Base-by-base conservation (phyloP, 2,113 vertebrate species). In the Turdus rufiventris region DNA sequence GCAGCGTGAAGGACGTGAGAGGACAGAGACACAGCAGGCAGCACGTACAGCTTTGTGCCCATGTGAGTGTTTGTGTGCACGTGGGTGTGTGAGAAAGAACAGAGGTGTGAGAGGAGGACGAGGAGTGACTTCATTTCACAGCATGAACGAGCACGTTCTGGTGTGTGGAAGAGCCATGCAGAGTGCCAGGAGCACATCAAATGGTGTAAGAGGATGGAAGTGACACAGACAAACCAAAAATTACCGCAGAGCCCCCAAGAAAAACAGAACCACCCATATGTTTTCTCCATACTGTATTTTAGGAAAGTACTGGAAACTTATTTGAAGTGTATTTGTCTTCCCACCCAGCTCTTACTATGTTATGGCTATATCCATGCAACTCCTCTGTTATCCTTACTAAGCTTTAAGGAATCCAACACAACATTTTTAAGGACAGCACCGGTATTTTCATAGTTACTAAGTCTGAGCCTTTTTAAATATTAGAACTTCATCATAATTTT, bases 1-100 rank as follows among this genome's bases (percentile, higher is more conserved):
- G 62, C 13, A 8, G 10, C 4, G 0, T 5, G 19, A 36, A 75
- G 65, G 70, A 71, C 2, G 0, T 0, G 54, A 72, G 38, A 58
- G 88, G 42, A 54, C 75, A 68, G 34, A 50, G 73, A 2, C 13
- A n/a, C 18, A 26, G 48, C 40, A 67, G 28, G 14, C 16, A 7
- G n/a, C 28, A 26, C 1, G 0, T 2, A 19, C 9, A 38, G 29
- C 50, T 11, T 65, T 60, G 54, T 70, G 76, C 73, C 3, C 1
- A 3, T 1, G 14, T 2, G 8, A 18, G 42, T 11, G 60, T 11
- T 6, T 14, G 43, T 38, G 48, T 3, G 34, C 58, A 33, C 23
- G 31, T 24, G 78, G 87, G 51, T 8, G 38, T 15, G 45, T 5
- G 71, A 63, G 76, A 65, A 45, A 38, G 50, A 62, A 61, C 42